Percentiles rank a stretch among this genome's conserved stretches.
phyloP scores from a whole-genome alignment of 2,113 vertebrate genomes.

The Erythrocercus mccallii region DNA sequence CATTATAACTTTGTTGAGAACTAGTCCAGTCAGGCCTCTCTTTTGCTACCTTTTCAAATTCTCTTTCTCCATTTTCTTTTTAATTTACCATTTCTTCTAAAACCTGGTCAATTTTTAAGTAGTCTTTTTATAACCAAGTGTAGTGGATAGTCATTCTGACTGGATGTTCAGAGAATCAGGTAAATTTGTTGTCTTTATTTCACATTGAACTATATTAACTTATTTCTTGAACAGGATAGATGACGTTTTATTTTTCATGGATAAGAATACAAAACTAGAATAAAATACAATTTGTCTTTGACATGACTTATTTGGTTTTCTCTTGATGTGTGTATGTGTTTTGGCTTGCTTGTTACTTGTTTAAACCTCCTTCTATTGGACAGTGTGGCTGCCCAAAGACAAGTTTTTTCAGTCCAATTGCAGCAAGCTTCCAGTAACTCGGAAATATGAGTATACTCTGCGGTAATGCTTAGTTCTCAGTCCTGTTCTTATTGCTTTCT shows the following conservation, averaged over 20 bases:
- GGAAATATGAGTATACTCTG: not conserved
- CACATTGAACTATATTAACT: not conserved
- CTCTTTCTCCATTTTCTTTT: not conserved
- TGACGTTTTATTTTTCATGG: not conserved
- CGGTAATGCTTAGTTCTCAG: not conserved
- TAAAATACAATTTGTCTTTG: not conserved
- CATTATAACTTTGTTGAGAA: not conserved
- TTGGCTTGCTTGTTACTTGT: not conserved
- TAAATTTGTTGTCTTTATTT: not conserved
- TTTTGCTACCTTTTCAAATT: not conserved
- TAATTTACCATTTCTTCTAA: not conserved
- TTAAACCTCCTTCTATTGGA: not conserved
- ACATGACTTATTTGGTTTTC: not conserved
- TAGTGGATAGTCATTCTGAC: not conserved
- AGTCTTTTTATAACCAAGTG: not conserved
- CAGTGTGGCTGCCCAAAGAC: not conserved
- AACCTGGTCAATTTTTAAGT: not conserved
- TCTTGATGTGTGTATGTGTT: accelerated
- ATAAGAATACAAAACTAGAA: not conserved
- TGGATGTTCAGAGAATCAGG: not conserved
- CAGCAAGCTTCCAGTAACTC: not conserved
- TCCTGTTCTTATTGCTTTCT: not conserved
- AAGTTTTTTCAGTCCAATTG: not conserved
- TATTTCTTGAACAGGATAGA: not conserved
- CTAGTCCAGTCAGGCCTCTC: not conserved